Percentiles rank a stretch among this genome's conserved stretches.
phyloP scores from a whole-genome alignment of 2,888 invertebrate species.

The Andrena praecox region DNA sequence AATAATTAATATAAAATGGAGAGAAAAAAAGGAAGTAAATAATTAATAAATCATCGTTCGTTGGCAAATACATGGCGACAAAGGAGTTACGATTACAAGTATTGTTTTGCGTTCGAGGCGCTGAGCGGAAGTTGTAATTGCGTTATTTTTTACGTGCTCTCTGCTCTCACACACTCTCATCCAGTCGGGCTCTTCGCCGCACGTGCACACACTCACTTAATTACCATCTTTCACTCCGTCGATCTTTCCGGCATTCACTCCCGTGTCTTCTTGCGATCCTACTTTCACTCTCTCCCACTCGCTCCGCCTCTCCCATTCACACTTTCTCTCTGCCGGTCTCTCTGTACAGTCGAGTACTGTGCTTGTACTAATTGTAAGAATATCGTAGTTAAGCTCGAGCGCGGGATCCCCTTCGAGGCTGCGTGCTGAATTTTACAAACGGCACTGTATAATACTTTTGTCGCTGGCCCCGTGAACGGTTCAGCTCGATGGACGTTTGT shows the following conservation, averaged over 20 bases:
- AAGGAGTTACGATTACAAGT: constrained; percentile 81
- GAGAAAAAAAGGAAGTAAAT: constrained; percentile 74
- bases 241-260: background rate
- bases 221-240: constrained; percentile 18
- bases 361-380: constrained; percentile 78
- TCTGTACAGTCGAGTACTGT: constrained; percentile 72
- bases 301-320: background rate
- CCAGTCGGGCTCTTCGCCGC: constrained; percentile 14
- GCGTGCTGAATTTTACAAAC: constrained; percentile 26
- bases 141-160: constrained; percentile 65
- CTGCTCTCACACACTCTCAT: constrained; percentile 21
- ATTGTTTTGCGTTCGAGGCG: constrained; percentile 81
- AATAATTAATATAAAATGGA: constrained; percentile 80
- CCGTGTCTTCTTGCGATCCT: background rate
- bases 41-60: constrained; percentile 81
- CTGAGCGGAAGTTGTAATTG: constrained; percentile 81
- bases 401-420: constrained; percentile 41
- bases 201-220: constrained; percentile 19
- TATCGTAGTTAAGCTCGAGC: constrained; percentile 75
- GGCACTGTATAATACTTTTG: constrained; percentile 50
- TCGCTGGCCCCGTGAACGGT: constrained; percentile 9
- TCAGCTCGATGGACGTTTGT: constrained; percentile 41
- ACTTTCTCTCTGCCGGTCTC: constrained; percentile 33
- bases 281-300: constrained; percentile 14
- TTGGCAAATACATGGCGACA: constrained; percentile 85